Conservation (phyloP, 1,140 invertebrate genomes). For the Micrasema minimum region DNA sequence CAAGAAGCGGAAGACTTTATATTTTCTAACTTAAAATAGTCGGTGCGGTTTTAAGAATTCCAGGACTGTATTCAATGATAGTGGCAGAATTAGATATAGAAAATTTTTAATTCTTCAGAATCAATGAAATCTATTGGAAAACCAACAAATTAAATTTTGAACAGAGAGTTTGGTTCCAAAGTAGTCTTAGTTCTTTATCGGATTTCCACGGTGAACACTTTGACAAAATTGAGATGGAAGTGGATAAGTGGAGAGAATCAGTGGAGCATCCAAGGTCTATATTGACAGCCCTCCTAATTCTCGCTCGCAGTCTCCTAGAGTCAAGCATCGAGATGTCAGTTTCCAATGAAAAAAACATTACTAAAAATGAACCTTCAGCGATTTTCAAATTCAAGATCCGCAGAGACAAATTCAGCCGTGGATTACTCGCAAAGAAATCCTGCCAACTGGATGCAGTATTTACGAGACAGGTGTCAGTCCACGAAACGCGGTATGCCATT, state of each 20-base stretch:
- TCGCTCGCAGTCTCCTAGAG: slow-evolving; percentile 35
- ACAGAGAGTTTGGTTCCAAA: slow-evolving; percentile 26
- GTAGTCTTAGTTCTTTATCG: slow-evolving; percentile 38
- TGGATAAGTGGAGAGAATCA: slow-evolving; percentile 22
- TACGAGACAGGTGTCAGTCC: slow-evolving; percentile 70
- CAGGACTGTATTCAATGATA: slow-evolving; percentile 44
- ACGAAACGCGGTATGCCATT: slow-evolving; percentile 84
- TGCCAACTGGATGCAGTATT: slow-evolving; percentile 46
- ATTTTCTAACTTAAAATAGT: slow-evolving; percentile 72
- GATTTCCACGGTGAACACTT: slow-evolving; percentile 13
- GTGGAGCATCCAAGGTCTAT: slow-evolving; percentile 21
- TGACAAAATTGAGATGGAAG: slow-evolving; percentile 16
- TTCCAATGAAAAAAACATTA: neutral
- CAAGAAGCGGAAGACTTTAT: slow-evolving; percentile 83
- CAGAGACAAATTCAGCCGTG: slow-evolving; percentile 37
- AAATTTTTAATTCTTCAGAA: slow-evolving; percentile 37
- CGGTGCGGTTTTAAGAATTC: slow-evolving; percentile 47
- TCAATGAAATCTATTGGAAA: slow-evolving; percentile 22
- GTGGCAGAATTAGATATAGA: slow-evolving; percentile 50
- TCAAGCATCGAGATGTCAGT: slow-evolving; percentile 1
- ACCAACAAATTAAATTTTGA: slow-evolving; percentile 1
- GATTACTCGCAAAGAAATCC: slow-evolving; percentile 21
- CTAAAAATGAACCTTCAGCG: neutral
- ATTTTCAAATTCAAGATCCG: slow-evolving; percentile 28
- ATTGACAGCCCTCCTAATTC: slow-evolving; percentile 28